phyloP scores from a whole-genome alignment of 2,113 vertebrate genomes.

The Toxotes jaculatrix region DNA sequence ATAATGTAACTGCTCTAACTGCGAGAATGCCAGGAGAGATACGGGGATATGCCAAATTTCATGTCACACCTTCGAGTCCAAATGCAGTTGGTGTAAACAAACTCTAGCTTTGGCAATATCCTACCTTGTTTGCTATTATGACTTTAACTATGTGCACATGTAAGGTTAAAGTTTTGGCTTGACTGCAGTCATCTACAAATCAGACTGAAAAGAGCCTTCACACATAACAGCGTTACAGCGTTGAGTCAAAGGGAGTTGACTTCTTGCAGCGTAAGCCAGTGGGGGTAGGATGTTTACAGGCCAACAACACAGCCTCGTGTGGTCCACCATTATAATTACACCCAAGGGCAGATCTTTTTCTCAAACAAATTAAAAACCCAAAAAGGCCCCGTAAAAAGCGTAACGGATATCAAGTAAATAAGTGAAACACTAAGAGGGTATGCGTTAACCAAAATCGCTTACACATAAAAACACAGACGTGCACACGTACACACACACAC shows the following conservation, averaged over 20 bases:
- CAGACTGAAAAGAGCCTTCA: conserved; percentile 40
- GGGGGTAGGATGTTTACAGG: conserved; percentile 75
- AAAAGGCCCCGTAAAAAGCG: conserved; percentile 76
- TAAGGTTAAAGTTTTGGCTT: conserved; percentile 36
- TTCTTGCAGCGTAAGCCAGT: conserved; percentile 47
- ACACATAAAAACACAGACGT: conserved; percentile 25
- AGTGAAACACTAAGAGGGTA: conserved; percentile 53
- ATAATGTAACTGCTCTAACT: conserved; percentile 38
- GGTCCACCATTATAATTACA: conserved; percentile 80
- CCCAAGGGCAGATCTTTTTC: conserved; percentile 75
- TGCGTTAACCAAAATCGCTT: conserved; percentile 58
- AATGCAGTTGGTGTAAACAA: conserved; percentile 42
- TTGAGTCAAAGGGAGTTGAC: conserved; percentile 44
- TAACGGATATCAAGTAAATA: conserved; percentile 73
- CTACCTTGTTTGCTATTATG: conserved; percentile 29
- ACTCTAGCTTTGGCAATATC: conserved; percentile 15
- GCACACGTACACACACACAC: background rate
- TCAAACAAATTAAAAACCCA: conserved; percentile 82
- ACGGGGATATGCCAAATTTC: conserved; percentile 20
- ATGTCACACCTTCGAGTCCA: conserved; percentile 29
- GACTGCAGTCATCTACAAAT: conserved; percentile 45
- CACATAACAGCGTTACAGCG: conserved; percentile 42
- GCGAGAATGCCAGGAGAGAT: background rate
- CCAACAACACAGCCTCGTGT: conserved; percentile 72
- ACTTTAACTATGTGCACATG: conserved; percentile 56